Base-by-base conservation (phyloP, 2,888 invertebrate genomes). In the Mystacides longicornis region DNA sequence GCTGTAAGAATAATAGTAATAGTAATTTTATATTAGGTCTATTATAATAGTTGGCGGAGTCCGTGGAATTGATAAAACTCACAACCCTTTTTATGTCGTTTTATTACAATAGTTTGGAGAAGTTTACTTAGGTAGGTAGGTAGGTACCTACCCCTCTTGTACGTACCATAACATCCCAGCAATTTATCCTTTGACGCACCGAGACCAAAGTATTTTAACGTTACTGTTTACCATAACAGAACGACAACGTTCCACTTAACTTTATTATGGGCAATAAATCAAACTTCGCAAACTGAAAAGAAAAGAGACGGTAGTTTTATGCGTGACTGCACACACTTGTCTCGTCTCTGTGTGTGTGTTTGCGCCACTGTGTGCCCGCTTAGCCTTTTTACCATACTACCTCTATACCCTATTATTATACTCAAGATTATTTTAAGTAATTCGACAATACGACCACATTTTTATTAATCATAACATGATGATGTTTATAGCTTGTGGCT, bases 221-320 rank as follows among this genome's bases (percentile, higher is more conserved):
- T 37, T 45, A 33, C 53, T 53, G 53, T 53, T 53, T 53, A 53
- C 53, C 53, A 48, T 53, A 48, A 47, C 53, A 53, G 53, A 53
- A 53, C 48, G 53, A 47, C 53, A 48, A 53, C 53, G 53, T 46
- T 48, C 53, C 53, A 53, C 53, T 53, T 53, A 53, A 53, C 48
- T 53, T 53, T 53, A 53, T 53, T 53, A 53, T 48, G 53, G 53
- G 47, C 47, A 33, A 53, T 53, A 53, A 53, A 53, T 53, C 53
- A 53, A 48, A 53, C 53, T 53, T 53, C 47, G 48, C 48, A 53
- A 53, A 53, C 53, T 53, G 48, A 53, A n/a, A 53, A 53, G 53
- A 48, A 53, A 47, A 48, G 53, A 53, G 53, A 53, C 46, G 47
- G 48, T 53, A 48, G 53, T 48, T 53, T 48, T 53, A 46, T 53